Percentiles rank a stretch among this genome's conserved stretches.
Evolutionary conservation across 2,888 invertebrate species (phyloP).

Genomic region (Pristionchus mayeri): DNA sequence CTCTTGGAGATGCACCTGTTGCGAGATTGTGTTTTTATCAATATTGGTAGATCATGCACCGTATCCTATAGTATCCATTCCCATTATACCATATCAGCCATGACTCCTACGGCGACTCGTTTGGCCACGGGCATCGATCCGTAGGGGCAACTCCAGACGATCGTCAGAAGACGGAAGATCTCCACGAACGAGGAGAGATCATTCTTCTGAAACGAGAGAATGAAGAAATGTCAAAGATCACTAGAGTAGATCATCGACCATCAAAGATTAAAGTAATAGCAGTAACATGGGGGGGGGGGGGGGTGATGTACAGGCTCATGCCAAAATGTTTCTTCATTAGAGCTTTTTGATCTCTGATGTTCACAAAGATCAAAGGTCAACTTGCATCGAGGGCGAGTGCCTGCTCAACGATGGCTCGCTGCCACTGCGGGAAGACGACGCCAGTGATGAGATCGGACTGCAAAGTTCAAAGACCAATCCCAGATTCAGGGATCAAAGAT

Average conservation of each 20-base stretch:
- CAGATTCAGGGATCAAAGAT: not conserved
- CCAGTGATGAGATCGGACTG: slow-evolving; percentile 18
- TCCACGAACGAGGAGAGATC: not conserved
- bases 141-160: slow-evolving; percentile 45
- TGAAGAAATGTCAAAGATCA: too few species aligned
- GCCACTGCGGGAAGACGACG: slow-evolving; percentile 47
- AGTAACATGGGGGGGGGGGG: too few species aligned
- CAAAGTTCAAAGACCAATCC: not conserved
- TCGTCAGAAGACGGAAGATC: slow-evolving; percentile 39
- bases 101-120: slow-evolving; percentile 41
- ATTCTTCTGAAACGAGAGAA: not conserved
- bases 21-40: too few species aligned
- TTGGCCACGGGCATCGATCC: slow-evolving; percentile 47
- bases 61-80: not conserved
- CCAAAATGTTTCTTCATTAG: too few species aligned
- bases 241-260: not conserved
- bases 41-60: too few species aligned
- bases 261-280: too few species aligned
- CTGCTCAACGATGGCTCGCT: slow-evolving; percentile 1
- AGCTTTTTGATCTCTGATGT: too few species aligned
- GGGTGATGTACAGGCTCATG: too few species aligned
- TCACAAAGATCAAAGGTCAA: not conserved
- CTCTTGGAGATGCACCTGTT: too few species aligned
- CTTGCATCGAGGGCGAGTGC: slow-evolving; percentile 42
- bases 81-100: slow-evolving; percentile 47